A percentile compares a stretch with the other conserved stretches of the same genome.
Conservation (phyloP, 1,140 invertebrate genomes). For the Galendromus occidentalis region DNA sequence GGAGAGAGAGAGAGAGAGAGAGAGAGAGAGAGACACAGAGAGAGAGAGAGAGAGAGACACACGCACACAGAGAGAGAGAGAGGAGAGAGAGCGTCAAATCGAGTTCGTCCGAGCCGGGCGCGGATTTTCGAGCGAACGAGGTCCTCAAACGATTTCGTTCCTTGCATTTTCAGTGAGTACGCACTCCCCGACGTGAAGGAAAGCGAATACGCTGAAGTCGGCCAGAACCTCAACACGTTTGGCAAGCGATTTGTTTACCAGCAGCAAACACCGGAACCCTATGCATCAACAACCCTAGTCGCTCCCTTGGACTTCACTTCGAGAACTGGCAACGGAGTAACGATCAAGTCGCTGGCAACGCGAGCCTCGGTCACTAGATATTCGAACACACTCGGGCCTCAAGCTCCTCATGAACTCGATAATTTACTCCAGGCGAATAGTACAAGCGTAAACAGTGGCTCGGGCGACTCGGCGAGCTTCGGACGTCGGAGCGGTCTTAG, state of each 20-base stretch:
- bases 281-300: not conserved
- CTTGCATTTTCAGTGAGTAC: not conserved
- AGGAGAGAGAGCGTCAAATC: too few species aligned
- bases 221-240: constrained; percentile 8
- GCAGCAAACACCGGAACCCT: not conserved
- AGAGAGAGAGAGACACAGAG: too few species aligned
- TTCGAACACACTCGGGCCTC: not conserved
- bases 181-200: constrained; percentile 2
- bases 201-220: constrained; percentile 7
- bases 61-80: too few species aligned
- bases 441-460: constrained; percentile 2
- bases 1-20: too few species aligned
- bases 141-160: not conserved
- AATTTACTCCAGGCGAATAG: not conserved
- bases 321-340: not conserved
- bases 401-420: not conserved
- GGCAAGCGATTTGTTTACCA: not conserved
- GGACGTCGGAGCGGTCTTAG: not conserved
- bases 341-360: not conserved
- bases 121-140: not conserved
- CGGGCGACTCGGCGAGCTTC: not conserved
- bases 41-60: too few species aligned
- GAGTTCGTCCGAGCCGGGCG: not conserved
- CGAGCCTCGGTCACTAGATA: not conserved
- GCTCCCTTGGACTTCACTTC: not conserved